A percentile compares a stretch with the other conserved stretches of the same genome.
Conservation (phyloP, 2,113 vertebrate genomes). For the Psephotus haematonotus region DNA sequence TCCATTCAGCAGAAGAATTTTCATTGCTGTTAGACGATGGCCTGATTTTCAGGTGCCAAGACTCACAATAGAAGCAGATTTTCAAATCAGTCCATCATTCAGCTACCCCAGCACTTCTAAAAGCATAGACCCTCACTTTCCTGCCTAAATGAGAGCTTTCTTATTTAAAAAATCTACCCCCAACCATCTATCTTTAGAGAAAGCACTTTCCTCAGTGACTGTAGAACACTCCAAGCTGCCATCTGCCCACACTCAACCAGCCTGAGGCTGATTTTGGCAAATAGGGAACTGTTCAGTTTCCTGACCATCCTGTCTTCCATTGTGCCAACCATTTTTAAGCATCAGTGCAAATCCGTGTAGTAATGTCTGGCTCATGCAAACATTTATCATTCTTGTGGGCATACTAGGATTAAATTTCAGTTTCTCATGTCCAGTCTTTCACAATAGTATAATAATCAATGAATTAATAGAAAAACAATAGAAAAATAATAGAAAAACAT, state of each 20-base stretch:
- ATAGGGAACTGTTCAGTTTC: fast-evolving
- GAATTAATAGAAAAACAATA: not conserved
- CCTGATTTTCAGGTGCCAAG: not conserved
- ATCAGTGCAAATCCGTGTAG: not conserved
- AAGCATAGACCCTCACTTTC: not conserved
- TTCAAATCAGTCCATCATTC: not conserved
- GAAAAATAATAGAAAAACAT: no score
- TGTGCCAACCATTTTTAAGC: not conserved
- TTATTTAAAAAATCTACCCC: not conserved
- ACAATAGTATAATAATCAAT: not conserved
- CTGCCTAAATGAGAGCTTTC: not conserved
- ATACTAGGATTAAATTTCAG: not conserved
- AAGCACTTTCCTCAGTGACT: not conserved
- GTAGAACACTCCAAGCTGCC: no score
- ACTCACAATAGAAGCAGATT: not conserved
- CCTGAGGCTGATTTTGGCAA: not conserved
- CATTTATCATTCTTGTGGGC: not conserved
- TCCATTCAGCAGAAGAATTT: not conserved
- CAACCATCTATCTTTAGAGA: no score
- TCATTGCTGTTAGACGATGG: fast-evolving
- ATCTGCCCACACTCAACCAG: no score
- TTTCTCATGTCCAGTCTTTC: not conserved
- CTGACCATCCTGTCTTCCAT: not conserved
- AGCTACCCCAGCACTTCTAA: not conserved
- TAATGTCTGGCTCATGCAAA: no score